A percentile compares a stretch with the other conserved stretches of the same genome.
Conservation (phyloP, 2,113 vertebrate genomes). For the Formicarius rufipectus region DNA sequence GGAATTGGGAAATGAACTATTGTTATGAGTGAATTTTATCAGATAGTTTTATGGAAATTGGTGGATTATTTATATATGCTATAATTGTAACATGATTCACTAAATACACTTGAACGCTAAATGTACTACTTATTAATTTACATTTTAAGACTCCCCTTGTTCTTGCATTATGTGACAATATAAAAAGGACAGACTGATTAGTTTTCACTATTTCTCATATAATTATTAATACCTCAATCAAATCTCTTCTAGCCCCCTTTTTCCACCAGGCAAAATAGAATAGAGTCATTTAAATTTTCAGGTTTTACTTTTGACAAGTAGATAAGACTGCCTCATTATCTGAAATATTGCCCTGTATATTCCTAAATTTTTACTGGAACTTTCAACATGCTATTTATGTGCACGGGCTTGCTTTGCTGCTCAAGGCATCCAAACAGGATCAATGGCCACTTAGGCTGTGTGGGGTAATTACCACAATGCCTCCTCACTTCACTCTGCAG, state of each 20-base stretch:
- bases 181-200: constrained; percentile 41
- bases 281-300: not conserved
- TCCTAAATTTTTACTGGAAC: not conserved
- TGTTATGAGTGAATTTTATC: constrained; percentile 59
- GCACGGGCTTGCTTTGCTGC: not conserved
- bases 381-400: not conserved
- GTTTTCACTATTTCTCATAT: constrained; percentile 47
- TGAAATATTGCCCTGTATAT: not conserved
- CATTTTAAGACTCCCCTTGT: constrained; percentile 58
- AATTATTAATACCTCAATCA: constrained; percentile 41
- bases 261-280: constrained; percentile 15
- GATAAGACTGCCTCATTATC: constrained; percentile 21
- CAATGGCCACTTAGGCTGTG: not conserved
- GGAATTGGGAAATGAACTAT: constrained; percentile 62
- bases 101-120: not conserved
- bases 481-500: not conserved
- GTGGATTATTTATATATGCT: constrained; percentile 60
- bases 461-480: not conserved
- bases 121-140: constrained; percentile 67
- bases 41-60: constrained; percentile 59
- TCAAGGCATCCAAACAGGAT: not conserved
- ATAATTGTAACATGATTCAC: constrained; percentile 49
- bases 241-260: not conserved
- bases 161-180: constrained; percentile 45
- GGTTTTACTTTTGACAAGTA: constrained; percentile 18